Evolutionary conservation across 1,140 invertebrate genomes (phyloP), one percentile per base, ranked within the genome.

Genomic region (Lepidostoma basale): DNA sequence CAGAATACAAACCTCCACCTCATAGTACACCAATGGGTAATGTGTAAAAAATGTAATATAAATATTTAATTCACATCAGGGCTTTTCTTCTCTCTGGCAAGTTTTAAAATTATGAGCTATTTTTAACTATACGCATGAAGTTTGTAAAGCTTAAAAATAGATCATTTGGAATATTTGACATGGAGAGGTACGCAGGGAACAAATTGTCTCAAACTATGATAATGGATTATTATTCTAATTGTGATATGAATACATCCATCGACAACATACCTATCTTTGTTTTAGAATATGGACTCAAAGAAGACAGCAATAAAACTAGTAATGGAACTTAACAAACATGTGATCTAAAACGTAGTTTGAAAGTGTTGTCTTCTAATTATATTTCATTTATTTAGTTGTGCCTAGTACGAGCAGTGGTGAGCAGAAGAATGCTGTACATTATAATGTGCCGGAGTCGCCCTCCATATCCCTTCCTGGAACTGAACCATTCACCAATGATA

Each of bases 401-500:
- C 67, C 71, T 10, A 70, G 59, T 49, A 63, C 65, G 2, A 64
- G 36, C 26, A 30, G 30, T 20, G 62, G 26, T 66, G 68, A 68
- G 18, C 60, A 64, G 14, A 73, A 68, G 30, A 64, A 47, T 36
- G 20, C 26, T 33, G 59, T 52, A 23, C 63, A 71, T 16, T 68
- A 65, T 62, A 64, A 59, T 44, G 36, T 62, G 30, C 33, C 65
- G 1, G 65, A 73, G 58, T 59, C 56, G 2, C 62, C 68, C 8
- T 58, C 67, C 12, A 56, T 67, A 16, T 63, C 68, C 16, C 22
- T 59, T 30, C 22, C 67, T 14, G 64, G 69, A 44, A 62, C 69
- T 22, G 70, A 77, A 16, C 56, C 70, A 20, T 75, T 77, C 63
- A 74, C 76, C 39, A 74, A 74, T 42, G 87, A 89, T 69, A 85